These are phyloP conservation scores for Phyllostomus discolor DNA, from an alignment of 2,113 vertebrate genomes.

Conservation along the genomic window DNA sequence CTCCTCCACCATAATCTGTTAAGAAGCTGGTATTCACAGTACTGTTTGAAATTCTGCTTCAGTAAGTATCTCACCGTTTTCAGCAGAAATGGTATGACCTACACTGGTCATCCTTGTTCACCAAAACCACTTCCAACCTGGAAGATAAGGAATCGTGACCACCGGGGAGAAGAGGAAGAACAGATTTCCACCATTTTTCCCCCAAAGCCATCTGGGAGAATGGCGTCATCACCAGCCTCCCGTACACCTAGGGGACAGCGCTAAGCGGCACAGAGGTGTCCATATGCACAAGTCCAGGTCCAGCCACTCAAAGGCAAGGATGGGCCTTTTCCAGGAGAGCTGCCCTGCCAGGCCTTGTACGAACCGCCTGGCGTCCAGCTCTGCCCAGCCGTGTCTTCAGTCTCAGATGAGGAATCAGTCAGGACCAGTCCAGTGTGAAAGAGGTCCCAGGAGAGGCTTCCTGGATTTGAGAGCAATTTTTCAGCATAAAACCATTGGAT, in stretches of 20 bases:
- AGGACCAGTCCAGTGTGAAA: background rate
- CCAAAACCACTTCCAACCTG: background rate
- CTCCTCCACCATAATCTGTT: rapidly evolving
- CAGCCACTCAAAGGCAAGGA: background rate
- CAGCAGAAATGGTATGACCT: rapidly evolving
- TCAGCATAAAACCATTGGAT: background rate
- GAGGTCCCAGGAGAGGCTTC: background rate
- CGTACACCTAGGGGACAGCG: rapidly evolving
- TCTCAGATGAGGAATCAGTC: background rate
- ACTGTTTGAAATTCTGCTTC: background rate
- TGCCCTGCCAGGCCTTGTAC: too few relatives aligned
- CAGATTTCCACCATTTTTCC: too few relatives aligned
- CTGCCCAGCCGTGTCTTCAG: rapidly evolving
- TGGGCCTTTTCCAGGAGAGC: background rate
- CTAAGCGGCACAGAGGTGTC: rapidly evolving
- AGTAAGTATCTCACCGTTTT: too few relatives aligned
- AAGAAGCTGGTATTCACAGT: background rate
- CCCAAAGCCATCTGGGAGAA: background rate
- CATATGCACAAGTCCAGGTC: rapidly evolving
- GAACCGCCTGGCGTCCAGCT: background rate
- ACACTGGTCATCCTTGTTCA: background rate
- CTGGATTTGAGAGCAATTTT: background rate
- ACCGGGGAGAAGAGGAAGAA: background rate
- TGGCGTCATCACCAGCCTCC: background rate
- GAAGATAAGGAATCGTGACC: background rate